Evolutionary conservation across 2,113 vertebrate species (phyloP), one percentile per base, ranked within the genome.

Genomic region (Tursiops truncatus): DNA sequence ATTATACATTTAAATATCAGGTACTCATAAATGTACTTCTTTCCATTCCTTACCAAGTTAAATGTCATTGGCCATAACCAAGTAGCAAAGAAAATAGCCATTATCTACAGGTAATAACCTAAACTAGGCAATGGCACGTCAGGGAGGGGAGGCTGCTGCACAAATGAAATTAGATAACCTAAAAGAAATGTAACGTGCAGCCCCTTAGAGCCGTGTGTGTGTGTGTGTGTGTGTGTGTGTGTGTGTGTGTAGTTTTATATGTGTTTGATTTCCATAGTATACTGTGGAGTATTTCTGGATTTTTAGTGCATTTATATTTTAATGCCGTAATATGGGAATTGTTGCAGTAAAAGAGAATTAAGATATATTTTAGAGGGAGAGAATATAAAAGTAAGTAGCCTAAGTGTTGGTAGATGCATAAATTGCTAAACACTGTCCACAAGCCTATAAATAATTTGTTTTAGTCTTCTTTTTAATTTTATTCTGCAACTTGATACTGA

Each of bases 261-360:
- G n/a, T 88, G 26, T 74, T 92, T 5, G 15, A 18, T 84, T 93
- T 87, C 82, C 36, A 44, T 84, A 12, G 60, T 73, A 96, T 82
- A 36, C 21, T 89, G 10, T 79, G 10, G 56, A 63, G 1, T 83
- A 73, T 79, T 92, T 94, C 67, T 94, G 6, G 31, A 65, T 91
- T 96, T 96, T 95, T 11, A 89, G 44, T 96, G 41, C 31, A 77
- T 67, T 96, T 73, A 12, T 85, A 60, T 81, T 95, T 93, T 89
- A 93, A 63, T 83, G 41, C 14, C 36, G 2, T 77, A 62, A 41
- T 71, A 17, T 67, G 36, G 12, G 20, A 87, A 92, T 96, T 92
- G 36, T 17, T 95, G 20, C 0, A 83, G 65, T 94, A 63, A 90
- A 79, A 73, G 60, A 67, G 44, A 82, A 82, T 74, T 33, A 70